A percentile compares a stretch with the other conserved stretches of the same genome.
Conservation (phyloP, 1,140 invertebrate genomes). For the Scaptomyza montana region DNA sequence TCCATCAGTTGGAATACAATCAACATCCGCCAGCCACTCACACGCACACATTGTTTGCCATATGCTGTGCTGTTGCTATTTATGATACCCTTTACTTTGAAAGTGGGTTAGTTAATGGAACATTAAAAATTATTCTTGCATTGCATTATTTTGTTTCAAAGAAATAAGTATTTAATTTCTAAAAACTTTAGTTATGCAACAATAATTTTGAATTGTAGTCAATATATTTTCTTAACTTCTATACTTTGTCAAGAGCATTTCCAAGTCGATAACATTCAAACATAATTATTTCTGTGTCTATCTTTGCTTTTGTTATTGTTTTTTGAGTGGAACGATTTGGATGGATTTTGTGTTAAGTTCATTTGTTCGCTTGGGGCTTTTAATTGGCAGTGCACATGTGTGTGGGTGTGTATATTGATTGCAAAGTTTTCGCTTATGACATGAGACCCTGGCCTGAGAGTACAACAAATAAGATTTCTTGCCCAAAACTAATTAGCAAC, state of each 20-base stretch:
- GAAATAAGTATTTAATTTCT: no score
- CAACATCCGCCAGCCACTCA: slow-evolving; percentile 53
- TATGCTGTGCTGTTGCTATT: slow-evolving; percentile 15
- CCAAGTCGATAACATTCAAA: background rate
- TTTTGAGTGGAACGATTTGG: background rate
- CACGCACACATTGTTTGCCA: slow-evolving; percentile 33
- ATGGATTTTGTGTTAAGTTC: background rate
- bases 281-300: background rate
- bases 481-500: slow-evolving; percentile 74
- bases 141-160: no score
- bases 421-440: slow-evolving; percentile 61
- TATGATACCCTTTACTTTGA: slow-evolving; percentile 18
- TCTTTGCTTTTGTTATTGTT: slow-evolving; percentile 1
- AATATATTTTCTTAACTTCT: background rate
- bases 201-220: no score
- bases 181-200: no score
- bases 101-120: no score
- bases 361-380: slow-evolving; percentile 27
- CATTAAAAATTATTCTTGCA: no score
- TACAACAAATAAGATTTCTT: slow-evolving; percentile 70
- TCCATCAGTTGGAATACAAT: slow-evolving; percentile 26
- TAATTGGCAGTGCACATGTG: slow-evolving; percentile 39
- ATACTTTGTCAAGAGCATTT: background rate
- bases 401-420: slow-evolving; percentile 59
- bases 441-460: slow-evolving; percentile 15